These are phyloP conservation scores for Corythornis leucogaster DNA, from an alignment of 2,797 vertebrate species.

Conservation along the genomic window DNA sequence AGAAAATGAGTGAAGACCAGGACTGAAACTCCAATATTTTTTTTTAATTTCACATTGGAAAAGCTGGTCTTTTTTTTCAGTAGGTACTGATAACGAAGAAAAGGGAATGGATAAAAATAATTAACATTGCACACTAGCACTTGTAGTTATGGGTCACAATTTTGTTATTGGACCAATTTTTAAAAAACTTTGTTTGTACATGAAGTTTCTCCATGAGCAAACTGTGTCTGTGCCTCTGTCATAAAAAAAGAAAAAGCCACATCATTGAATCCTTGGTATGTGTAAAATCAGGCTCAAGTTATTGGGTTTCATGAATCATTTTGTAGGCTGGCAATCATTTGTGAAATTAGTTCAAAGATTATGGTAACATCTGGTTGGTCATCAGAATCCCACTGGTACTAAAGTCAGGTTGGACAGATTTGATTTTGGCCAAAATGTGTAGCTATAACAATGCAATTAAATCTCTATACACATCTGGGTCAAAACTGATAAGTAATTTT, in stretches of 20 bases:
- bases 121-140: not conserved
- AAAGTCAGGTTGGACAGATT: not conserved
- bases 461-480: not conserved
- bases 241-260: not conserved
- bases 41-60: not conserved
- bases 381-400: not conserved
- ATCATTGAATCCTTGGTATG: not conserved
- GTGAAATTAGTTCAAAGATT: not conserved
- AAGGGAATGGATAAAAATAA: not conserved
- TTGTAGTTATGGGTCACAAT: not conserved
- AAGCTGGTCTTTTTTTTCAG: not conserved
- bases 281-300: not conserved
- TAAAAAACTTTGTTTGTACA: not conserved
- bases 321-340: not conserved
- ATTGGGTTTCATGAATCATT: not conserved
- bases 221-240: not conserved
- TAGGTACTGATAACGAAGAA: not conserved
- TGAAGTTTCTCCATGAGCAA: rapidly evolving
- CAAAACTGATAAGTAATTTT: not conserved
- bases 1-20: not conserved
- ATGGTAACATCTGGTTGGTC: not conserved
- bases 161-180: not conserved
- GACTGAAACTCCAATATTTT: not conserved
- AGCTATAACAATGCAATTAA: not conserved
- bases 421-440: not conserved